phyloP scores from a whole-genome alignment of 2,797 vertebrate species.

The Acanthiza pusilla region DNA sequence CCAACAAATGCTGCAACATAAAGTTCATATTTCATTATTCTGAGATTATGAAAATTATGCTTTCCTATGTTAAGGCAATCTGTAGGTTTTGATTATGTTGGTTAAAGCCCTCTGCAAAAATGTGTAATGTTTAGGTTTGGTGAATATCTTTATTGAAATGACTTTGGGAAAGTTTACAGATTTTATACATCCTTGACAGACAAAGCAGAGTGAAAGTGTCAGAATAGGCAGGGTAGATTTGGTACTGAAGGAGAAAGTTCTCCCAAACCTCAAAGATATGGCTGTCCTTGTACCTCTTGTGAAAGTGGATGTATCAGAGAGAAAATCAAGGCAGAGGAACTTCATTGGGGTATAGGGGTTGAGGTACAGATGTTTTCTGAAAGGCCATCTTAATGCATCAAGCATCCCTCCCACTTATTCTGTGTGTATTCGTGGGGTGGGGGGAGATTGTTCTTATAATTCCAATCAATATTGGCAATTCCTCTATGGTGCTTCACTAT shows the following conservation, averaged over 20 bases:
- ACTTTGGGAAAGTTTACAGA: neutral
- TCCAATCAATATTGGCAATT: too few species aligned
- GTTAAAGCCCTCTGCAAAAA: neutral
- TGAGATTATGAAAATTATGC: neutral
- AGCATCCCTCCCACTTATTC: neutral
- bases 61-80: neutral
- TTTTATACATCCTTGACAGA: neutral
- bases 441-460: too few species aligned
- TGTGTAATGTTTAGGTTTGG: neutral
- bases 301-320: neutral
- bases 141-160: neutral
- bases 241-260: neutral
- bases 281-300: neutral
- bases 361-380: neutral
- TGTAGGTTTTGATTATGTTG: neutral
- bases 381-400: neutral
- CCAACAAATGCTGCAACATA: neutral
- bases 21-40: neutral
- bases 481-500: too few species aligned
- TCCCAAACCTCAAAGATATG: neutral
- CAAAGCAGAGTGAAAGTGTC: neutral
- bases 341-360: neutral
- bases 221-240: neutral
- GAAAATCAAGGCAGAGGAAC: neutral
- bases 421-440: accelerated